A percentile compares a stretch with the other conserved stretches of the same genome.
These are phyloP conservation scores for Pachypanchax playfairii DNA, from an alignment of 2,113 vertebrate genomes.

Conservation along the genomic window DNA sequence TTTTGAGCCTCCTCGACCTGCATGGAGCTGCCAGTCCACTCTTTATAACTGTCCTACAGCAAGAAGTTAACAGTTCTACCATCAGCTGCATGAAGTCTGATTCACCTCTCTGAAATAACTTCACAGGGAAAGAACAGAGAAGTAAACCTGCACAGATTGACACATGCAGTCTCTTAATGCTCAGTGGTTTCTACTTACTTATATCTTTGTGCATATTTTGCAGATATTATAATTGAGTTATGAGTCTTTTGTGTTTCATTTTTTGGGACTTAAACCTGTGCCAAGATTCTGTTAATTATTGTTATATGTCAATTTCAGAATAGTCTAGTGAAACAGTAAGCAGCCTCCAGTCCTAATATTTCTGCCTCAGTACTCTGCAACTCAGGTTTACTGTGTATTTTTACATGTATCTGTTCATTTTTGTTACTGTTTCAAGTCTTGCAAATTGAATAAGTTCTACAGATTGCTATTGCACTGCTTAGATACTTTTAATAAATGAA, in stretches of 20 bases:
- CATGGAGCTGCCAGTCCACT: conserved; percentile 36
- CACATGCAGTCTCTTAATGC: not conserved
- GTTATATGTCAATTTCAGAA: conserved; percentile 28
- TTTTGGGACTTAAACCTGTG: conserved; percentile 32
- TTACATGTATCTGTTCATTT: conserved; percentile 37
- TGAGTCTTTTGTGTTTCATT: conserved; percentile 10
- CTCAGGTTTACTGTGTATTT: conserved; percentile 69
- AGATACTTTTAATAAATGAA: conserved; percentile 57
- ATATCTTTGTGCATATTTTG: conserved; percentile 9
- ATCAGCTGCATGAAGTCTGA: conserved; percentile 30
- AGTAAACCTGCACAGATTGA: not conserved
- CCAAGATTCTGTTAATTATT: conserved; percentile 36
- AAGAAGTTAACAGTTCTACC: conserved; percentile 37
- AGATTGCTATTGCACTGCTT: conserved; percentile 57
- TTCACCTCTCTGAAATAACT: conserved; percentile 43
- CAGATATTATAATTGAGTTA: not conserved
- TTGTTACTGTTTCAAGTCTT: conserved; percentile 48
- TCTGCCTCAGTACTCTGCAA: conserved; percentile 33
- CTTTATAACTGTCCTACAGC: conserved; percentile 51
- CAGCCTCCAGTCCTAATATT: conserved; percentile 15
- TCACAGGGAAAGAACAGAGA: conserved; percentile 16
- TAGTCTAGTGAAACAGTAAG: not conserved
- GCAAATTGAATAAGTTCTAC: conserved; percentile 55
- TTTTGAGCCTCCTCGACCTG: conserved; percentile 33
- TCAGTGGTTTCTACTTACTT: not conserved